phyloP scores from a whole-genome alignment of 2,113 vertebrate genomes.

The Lampris incognitus region DNA sequence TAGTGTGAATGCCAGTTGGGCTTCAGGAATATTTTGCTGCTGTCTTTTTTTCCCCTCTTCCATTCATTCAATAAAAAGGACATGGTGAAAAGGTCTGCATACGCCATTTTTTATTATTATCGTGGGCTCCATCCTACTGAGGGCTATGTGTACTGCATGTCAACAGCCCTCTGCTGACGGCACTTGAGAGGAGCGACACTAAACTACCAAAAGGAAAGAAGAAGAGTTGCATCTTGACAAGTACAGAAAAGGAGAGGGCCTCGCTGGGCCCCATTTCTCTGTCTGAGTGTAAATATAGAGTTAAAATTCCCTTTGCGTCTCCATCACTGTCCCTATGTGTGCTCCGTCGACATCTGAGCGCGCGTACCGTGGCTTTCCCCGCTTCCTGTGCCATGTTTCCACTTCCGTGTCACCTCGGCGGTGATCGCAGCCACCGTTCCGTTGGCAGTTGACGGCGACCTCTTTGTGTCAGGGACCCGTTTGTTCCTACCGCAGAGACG shows the following conservation, averaged over 20 bases:
- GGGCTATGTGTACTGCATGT: constrained; percentile 13
- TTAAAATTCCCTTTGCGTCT: constrained; percentile 33
- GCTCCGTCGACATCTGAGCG: not conserved
- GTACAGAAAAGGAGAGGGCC: constrained; percentile 34
- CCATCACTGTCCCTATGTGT: constrained; percentile 16
- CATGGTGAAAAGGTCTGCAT: constrained; percentile 26
- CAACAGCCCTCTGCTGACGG: constrained; percentile 32
- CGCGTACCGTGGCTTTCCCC: not conserved
- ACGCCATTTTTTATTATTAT: constrained; percentile 5
- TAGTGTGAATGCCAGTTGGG: constrained; percentile 17
- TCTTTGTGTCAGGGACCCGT: no score
- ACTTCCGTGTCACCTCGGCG: constrained; percentile 52
- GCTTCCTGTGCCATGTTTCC: constrained; percentile 37
- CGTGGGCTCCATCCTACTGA: constrained; percentile 6
- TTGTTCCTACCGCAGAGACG: no score
- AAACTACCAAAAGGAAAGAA: constrained; percentile 49
- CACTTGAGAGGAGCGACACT: constrained; percentile 7
- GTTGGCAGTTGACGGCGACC: no score
- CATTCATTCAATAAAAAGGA: constrained; percentile 42
- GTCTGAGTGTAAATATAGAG: constrained; percentile 47
- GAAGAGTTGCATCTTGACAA: constrained; percentile 57
- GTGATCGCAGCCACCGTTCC: no score
- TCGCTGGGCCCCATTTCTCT: constrained; percentile 37
- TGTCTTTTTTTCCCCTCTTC: constrained; percentile 4
- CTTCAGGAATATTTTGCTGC: constrained; percentile 1